Evolutionary conservation across 2,797 vertebrate species (phyloP).

Genomic region (Microhierax caerulescens): DNA sequence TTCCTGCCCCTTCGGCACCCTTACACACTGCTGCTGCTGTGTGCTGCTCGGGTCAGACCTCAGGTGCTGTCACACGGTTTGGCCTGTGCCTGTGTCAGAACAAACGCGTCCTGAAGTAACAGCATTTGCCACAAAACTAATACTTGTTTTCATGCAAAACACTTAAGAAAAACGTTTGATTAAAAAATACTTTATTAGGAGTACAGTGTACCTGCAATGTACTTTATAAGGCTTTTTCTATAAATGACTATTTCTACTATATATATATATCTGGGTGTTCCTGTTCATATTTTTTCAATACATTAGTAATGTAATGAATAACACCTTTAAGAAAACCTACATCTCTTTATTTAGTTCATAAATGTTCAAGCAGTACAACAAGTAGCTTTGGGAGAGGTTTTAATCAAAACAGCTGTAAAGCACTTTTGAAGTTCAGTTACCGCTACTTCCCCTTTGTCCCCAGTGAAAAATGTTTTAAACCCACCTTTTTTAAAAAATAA

Average conservation of each 20-base stretch:
- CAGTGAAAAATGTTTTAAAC: not conserved
- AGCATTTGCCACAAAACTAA: not conserved
- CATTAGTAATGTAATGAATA: constrained; percentile 60
- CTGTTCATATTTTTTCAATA: constrained; percentile 51
- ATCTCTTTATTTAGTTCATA: constrained; percentile 79
- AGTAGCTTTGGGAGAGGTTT: constrained; percentile 53
- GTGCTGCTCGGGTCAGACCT: no score
- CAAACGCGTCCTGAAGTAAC: not conserved
- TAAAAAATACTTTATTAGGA: constrained; percentile 73
- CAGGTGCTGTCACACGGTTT: fast-evolving
- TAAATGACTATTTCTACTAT: constrained; percentile 49
- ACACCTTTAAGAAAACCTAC: constrained; percentile 65
- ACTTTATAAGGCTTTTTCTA: constrained; percentile 69
- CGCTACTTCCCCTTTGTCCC: not conserved
- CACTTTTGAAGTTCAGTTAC: constrained; percentile 8
- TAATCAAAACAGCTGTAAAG: constrained; percentile 7
- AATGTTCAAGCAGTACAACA: constrained; percentile 75
- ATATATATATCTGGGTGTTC: constrained; percentile 42
- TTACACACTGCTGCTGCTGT: not conserved
- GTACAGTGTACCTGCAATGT: constrained; percentile 77
- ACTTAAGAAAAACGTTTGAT: constrained; percentile 24
- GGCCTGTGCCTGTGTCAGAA: not conserved
- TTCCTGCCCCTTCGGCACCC: not conserved
- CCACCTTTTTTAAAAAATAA: not conserved
- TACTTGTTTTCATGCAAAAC: not conserved